A percentile compares a stretch with the other conserved stretches of the same genome.
Evolutionary conservation across 2,113 vertebrate species (phyloP).

Genomic region (Cepphus grylle): DNA sequence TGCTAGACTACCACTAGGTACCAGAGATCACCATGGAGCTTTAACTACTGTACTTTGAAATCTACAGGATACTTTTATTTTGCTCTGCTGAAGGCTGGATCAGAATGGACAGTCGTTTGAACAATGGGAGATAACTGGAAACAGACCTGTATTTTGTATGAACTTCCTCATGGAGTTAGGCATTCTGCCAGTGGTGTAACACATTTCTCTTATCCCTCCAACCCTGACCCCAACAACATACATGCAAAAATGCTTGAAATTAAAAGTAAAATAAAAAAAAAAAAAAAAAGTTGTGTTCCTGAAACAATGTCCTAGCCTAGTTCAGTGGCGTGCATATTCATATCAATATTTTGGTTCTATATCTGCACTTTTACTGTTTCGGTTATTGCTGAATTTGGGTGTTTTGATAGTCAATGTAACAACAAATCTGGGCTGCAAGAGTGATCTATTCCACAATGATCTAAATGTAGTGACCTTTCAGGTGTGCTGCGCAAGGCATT

Average conservation of each 20-base stretch:
- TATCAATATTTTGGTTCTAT: background rate
- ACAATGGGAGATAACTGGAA: background rate
- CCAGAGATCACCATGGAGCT: background rate
- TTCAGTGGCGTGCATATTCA: background rate
- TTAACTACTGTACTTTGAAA: background rate
- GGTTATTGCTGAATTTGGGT: background rate
- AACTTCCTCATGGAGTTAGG: background rate
- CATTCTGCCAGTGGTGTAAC: background rate
- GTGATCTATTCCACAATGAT: background rate
- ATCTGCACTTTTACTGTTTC: background rate
- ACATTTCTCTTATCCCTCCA: background rate
- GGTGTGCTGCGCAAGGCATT: background rate
- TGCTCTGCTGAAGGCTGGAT: background rate
- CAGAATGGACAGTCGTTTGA: background rate
- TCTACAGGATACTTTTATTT: background rate
- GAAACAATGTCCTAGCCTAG: background rate
- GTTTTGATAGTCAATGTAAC: background rate
- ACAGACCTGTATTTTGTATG: background rate
- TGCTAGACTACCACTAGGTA: background rate
- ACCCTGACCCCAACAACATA: background rate
- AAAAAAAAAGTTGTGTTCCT: background rate
- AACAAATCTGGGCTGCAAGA: background rate
- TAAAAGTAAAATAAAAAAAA: background rate
- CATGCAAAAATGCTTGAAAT: background rate
- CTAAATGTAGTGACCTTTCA: background rate